A percentile compares a stretch with the other conserved stretches of the same genome.
Evolutionary conservation across 2,113 vertebrate genomes (phyloP).

Genomic region (Egretta garzetta): DNA sequence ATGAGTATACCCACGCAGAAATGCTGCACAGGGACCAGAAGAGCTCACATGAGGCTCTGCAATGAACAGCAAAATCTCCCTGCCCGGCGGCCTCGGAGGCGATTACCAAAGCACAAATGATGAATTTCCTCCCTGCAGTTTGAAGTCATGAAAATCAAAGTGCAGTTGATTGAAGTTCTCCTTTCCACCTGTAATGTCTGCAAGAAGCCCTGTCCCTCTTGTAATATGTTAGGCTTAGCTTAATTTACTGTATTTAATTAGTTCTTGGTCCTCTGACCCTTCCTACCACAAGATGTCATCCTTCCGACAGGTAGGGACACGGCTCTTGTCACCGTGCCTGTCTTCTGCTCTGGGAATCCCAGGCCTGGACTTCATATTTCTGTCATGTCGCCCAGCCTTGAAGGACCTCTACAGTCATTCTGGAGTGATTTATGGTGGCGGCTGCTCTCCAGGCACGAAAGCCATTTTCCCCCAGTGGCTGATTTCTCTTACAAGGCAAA

Average conservation of each 20-base stretch:
- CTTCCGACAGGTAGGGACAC: background rate
- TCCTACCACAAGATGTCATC: conserved; percentile 25
- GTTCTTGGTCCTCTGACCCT: background rate
- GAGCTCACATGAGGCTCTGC: background rate
- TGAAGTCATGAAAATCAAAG: rapidly evolving
- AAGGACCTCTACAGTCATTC: background rate
- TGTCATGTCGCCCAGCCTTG: background rate
- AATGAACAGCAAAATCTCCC: rapidly evolving
- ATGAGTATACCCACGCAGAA: rapidly evolving
- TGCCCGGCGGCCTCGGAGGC: rapidly evolving
- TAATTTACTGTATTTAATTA: background rate
- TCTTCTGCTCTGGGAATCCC: background rate
- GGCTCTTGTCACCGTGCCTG: background rate
- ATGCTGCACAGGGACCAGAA: rapidly evolving
- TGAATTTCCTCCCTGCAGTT: background rate
- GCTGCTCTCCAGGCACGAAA: background rate
- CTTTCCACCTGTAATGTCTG: background rate
- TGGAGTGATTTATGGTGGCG: background rate
- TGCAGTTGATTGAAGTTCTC: rapidly evolving
- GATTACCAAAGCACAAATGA: rapidly evolving
- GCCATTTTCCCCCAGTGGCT: background rate
- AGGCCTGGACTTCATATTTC: background rate
- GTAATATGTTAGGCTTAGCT: background rate
- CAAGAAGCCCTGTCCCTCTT: background rate
- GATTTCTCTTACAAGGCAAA: background rate